A percentile compares a stretch with the other conserved stretches of the same genome.
phyloP scores from a whole-genome alignment of 2,888 invertebrate species.

The Thymelicus sylvestris region DNA sequence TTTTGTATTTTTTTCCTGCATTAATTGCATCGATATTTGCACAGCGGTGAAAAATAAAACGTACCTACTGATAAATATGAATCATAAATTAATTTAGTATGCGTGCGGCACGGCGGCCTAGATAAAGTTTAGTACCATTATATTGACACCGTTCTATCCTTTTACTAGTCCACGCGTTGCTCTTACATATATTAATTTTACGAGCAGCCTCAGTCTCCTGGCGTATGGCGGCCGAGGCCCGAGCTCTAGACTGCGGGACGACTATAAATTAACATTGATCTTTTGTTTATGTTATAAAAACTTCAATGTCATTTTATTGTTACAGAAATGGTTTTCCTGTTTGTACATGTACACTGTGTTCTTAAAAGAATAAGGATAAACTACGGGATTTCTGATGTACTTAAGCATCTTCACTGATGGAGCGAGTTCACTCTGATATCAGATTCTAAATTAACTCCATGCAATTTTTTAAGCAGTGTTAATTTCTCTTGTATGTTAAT shows the following conservation, averaged over 20 bases:
- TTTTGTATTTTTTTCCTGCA: background rate
- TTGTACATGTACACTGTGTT: background rate
- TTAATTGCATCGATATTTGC: no score
- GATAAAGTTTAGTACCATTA: slow-evolving; percentile 9
- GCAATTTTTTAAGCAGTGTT: no score
- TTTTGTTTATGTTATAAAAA: slow-evolving; percentile 9
- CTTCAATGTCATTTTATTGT: background rate
- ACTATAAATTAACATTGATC: slow-evolving; percentile 2
- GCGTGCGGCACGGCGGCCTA: background rate
- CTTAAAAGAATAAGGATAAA: no score
- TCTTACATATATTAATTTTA: slow-evolving; percentile 10
- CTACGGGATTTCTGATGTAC: no score
- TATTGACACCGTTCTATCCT: slow-evolving; percentile 6
- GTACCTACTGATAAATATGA: background rate
- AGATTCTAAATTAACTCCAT: no score
- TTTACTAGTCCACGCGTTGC: slow-evolving; percentile 12
- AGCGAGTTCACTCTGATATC: no score
- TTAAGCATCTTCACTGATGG: no score
- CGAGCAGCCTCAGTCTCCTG: slow-evolving; percentile 8
- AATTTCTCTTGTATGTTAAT: no score
- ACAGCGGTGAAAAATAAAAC: background rate
- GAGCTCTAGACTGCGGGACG: background rate
- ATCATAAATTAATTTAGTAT: slow-evolving; percentile 3
- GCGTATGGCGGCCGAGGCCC: background rate
- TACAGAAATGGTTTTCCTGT: background rate